phyloP scores from a whole-genome alignment of 2,888 invertebrate species.

The Branchipolynoe longqiensis region DNA sequence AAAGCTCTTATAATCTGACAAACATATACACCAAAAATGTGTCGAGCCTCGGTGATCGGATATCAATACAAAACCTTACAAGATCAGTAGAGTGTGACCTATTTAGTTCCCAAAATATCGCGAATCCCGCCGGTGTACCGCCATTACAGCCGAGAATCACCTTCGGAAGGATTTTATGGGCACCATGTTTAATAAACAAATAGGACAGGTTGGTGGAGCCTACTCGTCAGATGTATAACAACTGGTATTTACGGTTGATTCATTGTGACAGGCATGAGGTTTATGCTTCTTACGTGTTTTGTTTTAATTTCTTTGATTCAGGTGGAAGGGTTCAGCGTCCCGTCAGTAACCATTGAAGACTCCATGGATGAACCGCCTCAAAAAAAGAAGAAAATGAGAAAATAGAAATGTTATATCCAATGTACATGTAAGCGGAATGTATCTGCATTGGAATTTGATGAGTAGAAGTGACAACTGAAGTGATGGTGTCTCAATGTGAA shows the following conservation, averaged over 20 bases:
- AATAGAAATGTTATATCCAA: too few species aligned
- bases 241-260: neutral
- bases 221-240: neutral
- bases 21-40: too few species aligned
- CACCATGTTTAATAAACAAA: neutral
- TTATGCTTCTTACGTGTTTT: neutral
- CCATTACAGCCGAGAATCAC: too few species aligned
- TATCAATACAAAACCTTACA: too few species aligned
- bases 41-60: too few species aligned
- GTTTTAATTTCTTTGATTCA: neutral
- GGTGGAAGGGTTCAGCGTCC: constrained; percentile 57
- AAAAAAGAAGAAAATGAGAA: constrained; percentile 55
- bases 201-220: neutral
- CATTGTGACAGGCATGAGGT: neutral
- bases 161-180: too few species aligned
- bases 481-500: neutral
- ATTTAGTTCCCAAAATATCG: too few species aligned
- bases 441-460: neutral
- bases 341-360: neutral
- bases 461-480: neutral
- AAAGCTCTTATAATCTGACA: too few species aligned
- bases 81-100: too few species aligned
- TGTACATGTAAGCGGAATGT: too few species aligned
- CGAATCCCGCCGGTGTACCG: too few species aligned
- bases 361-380: constrained; percentile 19